Base-by-base conservation (phyloP, 2,797 vertebrate species). In the Yasuhikotakia modesta region DNA sequence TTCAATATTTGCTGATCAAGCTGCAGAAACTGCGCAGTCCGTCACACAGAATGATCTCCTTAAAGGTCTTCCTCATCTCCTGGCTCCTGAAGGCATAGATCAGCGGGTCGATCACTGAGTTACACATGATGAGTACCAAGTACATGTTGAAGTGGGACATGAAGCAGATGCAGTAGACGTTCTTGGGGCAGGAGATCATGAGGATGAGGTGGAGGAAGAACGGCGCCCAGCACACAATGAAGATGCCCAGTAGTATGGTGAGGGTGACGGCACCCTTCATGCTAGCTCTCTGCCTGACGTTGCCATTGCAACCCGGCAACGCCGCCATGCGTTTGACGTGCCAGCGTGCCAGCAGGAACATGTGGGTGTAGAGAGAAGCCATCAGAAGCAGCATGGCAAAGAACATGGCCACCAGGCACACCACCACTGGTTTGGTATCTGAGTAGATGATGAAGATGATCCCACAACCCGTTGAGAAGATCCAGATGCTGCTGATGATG, bases 141-240 rank as follows among this genome's bases (percentile, higher is more conserved):
- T 98, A 98, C 87, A 99, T 89, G 91, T 99, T 97, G 84, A 99
- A 99, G 87, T 98, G 96, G 55, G 97, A 98, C 97, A 99, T 99
- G 86, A 98, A 99, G 77, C 96, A 99, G 45, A 96, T 90, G 17
- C 97, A 99, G 85, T 98, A 98, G 52, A 95, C 93, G 71, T 97
- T 98, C 65, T 93, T 91, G 0, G 97, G 97, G 52, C 97, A 99
- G n/a, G 96, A 95, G 85, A 98, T 96, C 82, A 96, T 97, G 85
- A 99, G 95, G 79, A 97, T 95, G 57, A 99, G 88, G 85, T 99
- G 97, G 27, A 99, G 93, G 86, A 99, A 99, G 87, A 99, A 97
- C 0, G 97, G 97, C 1, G 96, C 95, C 97, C 97, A 99, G 89
- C 96, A 99, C 60, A 98, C 94, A 0, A 99, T 94, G 86, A 99